Evolutionary conservation across 1,140 invertebrate genomes (phyloP).

Genomic region (Ylistrum balloti): DNA sequence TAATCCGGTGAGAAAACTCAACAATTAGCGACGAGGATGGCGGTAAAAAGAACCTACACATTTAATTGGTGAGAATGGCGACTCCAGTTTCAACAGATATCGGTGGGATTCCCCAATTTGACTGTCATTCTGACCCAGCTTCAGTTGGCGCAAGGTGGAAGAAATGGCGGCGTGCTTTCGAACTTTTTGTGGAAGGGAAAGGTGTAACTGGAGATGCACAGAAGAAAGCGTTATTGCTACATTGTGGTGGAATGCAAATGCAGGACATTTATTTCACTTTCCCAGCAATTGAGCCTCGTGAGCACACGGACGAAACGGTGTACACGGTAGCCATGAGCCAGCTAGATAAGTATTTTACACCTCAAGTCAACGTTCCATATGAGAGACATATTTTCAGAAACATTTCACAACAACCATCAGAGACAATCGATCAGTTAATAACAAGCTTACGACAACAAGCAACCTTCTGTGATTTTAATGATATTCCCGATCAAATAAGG

Average conservation of each 20-base stretch:
- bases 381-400: conserved; percentile 56
- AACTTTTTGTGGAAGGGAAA: conserved; percentile 47
- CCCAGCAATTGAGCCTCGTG: neutral
- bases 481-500: conserved; percentile 55
- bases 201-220: conserved; percentile 46
- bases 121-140: neutral
- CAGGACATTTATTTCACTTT: conserved; percentile 52
- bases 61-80: too few species aligned
- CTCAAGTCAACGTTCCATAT: conserved; percentile 47
- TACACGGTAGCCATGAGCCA: conserved; percentile 46
- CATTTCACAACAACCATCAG: too few species aligned
- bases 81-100: too few species aligned
- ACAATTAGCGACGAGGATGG: too few species aligned
- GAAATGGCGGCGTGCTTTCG: conserved; percentile 51
- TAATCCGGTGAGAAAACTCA: too few species aligned
- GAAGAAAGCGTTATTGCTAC: conserved; percentile 52
- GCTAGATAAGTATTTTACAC: conserved; percentile 56
- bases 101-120: conserved; percentile 79
- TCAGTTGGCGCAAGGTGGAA: too few species aligned
- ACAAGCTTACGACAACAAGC: conserved; percentile 53
- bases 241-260: conserved; percentile 45
- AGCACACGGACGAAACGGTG: conserved; percentile 7
- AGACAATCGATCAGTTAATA: conserved; percentile 41
- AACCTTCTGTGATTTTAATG: conserved; percentile 55
- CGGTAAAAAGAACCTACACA: too few species aligned